Percentiles rank a stretch among this genome's conserved stretches.
phyloP scores from a whole-genome alignment of 2,888 invertebrate genomes.

The Linyphia triangularis region DNA sequence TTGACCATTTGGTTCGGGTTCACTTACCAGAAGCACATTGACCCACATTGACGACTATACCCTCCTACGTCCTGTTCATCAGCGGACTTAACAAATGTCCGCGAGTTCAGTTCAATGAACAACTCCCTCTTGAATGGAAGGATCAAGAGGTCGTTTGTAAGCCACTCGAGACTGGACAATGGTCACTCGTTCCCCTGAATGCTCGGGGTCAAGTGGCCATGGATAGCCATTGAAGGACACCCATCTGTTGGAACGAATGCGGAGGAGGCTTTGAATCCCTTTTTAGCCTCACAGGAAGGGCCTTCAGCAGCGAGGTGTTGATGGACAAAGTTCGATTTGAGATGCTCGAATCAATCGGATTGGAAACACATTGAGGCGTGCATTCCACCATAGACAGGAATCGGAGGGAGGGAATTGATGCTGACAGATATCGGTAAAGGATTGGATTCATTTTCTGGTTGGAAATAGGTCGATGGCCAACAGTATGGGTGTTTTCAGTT shows the following conservation, averaged over 20 bases:
- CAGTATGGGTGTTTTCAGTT: no score
- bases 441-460: no score
- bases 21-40: neutral
- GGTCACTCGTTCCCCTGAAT: slow-evolving; percentile 31
- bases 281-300: no score
- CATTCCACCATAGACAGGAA: no score
- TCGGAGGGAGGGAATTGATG: no score
- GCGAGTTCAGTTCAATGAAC: neutral
- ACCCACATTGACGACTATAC: no score
- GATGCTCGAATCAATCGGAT: neutral
- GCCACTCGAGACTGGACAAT: slow-evolving; percentile 56
- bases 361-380: neutral
- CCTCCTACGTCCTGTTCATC: neutral
- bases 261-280: slow-evolving; percentile 21
- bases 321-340: slow-evolving; percentile 3
- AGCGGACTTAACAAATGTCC: no score
- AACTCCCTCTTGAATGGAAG: neutral
- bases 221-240: slow-evolving; percentile 39
- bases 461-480: no score
- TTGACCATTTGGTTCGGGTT: slow-evolving; percentile 3
- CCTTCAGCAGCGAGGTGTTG: neutral
- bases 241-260: slow-evolving; percentile 56
- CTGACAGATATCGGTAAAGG: no score
- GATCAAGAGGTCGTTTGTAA: slow-evolving; percentile 26
- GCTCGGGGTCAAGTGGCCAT: slow-evolving; percentile 53